phyloP scores from a whole-genome alignment of 2,888 invertebrate genomes.

The Thymelicus lineola region DNA sequence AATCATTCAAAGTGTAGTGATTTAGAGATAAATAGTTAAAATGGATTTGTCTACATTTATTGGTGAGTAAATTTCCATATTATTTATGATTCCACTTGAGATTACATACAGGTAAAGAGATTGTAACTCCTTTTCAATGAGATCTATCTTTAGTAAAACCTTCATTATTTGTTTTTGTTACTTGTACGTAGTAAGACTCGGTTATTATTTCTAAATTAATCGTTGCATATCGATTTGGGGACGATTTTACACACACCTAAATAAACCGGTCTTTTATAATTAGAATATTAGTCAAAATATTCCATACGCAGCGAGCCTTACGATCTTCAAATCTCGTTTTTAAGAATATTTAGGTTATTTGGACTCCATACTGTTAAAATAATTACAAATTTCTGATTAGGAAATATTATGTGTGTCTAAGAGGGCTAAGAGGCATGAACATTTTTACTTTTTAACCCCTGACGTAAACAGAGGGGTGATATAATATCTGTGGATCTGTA shows the following conservation, averaged over 20 bases:
- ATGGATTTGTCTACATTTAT: conserved; percentile 25
- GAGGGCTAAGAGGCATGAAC: no score
- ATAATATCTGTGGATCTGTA: no score
- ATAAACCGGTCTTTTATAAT: conserved; percentile 17
- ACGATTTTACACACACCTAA: background rate
- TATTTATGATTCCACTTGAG: background rate
- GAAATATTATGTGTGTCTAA: no score
- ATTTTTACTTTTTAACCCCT: no score
- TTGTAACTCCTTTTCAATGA: background rate
- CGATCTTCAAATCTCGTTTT: no score
- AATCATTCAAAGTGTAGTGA: background rate
- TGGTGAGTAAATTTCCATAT: conserved; percentile 19
- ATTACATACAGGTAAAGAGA: background rate
- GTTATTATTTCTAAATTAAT: no score
- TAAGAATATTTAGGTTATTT: no score
- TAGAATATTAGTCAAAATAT: background rate
- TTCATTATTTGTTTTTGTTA: background rate
- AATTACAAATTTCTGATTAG: no score
- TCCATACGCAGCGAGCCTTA: no score
- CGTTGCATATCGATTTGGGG: background rate
- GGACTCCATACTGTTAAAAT: no score
- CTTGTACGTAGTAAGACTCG: background rate
- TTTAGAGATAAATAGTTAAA: background rate
- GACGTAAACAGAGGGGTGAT: no score
- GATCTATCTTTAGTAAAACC: background rate